phyloP scores from a whole-genome alignment of 2,113 vertebrate genomes.

The Rattus rattus region DNA sequence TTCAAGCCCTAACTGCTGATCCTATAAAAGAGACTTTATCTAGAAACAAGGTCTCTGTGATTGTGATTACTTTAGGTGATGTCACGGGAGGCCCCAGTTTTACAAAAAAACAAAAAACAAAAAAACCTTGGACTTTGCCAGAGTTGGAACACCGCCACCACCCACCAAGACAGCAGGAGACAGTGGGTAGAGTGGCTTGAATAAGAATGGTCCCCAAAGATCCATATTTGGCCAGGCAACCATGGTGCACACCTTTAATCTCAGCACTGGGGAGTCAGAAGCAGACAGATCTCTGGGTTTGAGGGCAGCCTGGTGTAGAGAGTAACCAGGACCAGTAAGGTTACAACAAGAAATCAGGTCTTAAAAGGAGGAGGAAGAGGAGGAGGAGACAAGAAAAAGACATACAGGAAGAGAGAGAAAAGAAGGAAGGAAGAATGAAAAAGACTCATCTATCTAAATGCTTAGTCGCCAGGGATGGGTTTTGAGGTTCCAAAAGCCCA shows the following conservation, averaged over 20 bases:
- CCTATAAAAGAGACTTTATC: background rate
- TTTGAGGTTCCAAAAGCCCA: background rate
- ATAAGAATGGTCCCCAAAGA: background rate
- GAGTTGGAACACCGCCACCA: background rate
- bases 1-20: background rate
- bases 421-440: background rate
- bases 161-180: background rate
- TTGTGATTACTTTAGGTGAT: background rate
- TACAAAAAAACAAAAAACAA: background rate
- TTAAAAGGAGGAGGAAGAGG: too few species aligned
- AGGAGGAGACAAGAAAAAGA: background rate
- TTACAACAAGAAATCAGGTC: background rate
- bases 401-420: rapidly evolving
- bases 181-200: background rate
- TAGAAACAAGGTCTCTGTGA: background rate
- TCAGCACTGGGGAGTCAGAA: background rate
- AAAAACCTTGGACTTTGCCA: background rate
- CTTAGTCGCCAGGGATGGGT: background rate
- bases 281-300: background rate
- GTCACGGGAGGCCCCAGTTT: background rate
- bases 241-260: background rate
- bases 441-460: background rate
- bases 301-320: background rate
- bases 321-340: background rate
- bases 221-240: background rate